Conservation (phyloP, 1,140 invertebrate species). For the Caenorhabditis briggsae region DNA sequence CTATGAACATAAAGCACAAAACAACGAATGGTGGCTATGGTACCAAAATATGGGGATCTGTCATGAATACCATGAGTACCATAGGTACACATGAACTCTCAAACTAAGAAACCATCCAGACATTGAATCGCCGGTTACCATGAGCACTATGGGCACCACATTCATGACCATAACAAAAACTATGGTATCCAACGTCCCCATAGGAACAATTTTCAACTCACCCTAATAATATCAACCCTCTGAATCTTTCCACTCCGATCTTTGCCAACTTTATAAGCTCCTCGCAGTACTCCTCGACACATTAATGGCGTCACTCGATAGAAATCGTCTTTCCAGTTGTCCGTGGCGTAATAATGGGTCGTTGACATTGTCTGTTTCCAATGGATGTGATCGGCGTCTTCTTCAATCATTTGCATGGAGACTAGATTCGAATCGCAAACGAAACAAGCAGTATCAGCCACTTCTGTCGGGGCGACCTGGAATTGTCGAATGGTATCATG, state of each 20-base stretch:
- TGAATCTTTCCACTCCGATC: constrained; percentile 60
- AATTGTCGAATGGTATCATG: not conserved
- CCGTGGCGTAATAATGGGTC: constrained; percentile 66
- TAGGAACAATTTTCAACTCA: not conserved
- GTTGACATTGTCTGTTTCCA: constrained; percentile 67
- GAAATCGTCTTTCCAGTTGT: constrained; percentile 64
- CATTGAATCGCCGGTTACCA: too few relatives aligned
- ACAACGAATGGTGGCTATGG: too few relatives aligned
- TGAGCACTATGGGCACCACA: too few relatives aligned
- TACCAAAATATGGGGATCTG: too few relatives aligned
- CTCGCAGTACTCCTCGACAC: constrained; percentile 63
- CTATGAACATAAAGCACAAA: too few relatives aligned
- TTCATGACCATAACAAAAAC: too few relatives aligned
- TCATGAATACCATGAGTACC: too few relatives aligned
- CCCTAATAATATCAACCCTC: constrained; percentile 44
- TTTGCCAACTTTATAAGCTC: constrained; percentile 53
- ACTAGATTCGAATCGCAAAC: constrained; percentile 68
- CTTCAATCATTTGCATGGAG: constrained; percentile 63
- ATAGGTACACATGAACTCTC: too few relatives aligned
- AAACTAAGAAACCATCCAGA: too few relatives aligned
- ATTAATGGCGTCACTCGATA: constrained; percentile 62
- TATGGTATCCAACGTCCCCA: too few relatives aligned
- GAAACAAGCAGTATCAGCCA: constrained; percentile 68
- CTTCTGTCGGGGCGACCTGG: constrained; percentile 66
- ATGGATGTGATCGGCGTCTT: constrained; percentile 58